These are phyloP conservation scores for Anisognathus igniventris DNA, from an alignment of 2,797 vertebrate species.

Conservation along the genomic window DNA sequence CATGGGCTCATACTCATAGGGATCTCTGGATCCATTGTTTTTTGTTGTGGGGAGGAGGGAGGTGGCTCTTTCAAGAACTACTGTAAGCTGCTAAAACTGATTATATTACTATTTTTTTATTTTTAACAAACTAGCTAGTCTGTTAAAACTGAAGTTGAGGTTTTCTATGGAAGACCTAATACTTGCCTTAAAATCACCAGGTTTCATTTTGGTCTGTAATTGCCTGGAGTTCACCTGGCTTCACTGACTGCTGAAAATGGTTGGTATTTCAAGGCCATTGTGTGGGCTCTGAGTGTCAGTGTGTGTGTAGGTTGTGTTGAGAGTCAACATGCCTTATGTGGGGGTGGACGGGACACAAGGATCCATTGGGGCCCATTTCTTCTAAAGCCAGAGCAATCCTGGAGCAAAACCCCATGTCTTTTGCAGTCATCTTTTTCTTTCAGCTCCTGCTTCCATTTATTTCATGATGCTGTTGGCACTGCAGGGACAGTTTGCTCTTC, in stretches of 20 bases:
- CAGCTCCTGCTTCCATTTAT: not conserved
- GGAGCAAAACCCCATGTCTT: not conserved
- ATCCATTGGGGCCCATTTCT: not conserved
- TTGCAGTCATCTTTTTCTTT: not conserved
- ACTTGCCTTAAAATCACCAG: not conserved
- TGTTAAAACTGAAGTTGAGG: not conserved
- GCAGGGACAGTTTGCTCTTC: not conserved
- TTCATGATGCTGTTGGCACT: not conserved
- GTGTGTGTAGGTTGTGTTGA: not conserved
- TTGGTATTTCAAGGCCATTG: not conserved
- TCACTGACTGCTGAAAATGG: fast-evolving
- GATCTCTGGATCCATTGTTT: not conserved
- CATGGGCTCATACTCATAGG: fast-evolving
- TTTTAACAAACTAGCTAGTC: not conserved
- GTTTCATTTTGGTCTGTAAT: not conserved
- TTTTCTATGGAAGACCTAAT: not conserved
- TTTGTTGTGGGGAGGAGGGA: not conserved
- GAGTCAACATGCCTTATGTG: not conserved
- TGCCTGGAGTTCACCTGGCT: not conserved
- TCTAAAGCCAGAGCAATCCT: not conserved
- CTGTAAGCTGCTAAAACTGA: not conserved
- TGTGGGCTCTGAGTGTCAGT: not conserved
- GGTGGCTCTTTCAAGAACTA: not conserved
- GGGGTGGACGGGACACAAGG: not conserved
- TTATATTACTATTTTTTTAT: not conserved